Evolutionary conservation across 1,140 invertebrate genomes (phyloP).

Genomic region (Listronotus bonariensis): DNA sequence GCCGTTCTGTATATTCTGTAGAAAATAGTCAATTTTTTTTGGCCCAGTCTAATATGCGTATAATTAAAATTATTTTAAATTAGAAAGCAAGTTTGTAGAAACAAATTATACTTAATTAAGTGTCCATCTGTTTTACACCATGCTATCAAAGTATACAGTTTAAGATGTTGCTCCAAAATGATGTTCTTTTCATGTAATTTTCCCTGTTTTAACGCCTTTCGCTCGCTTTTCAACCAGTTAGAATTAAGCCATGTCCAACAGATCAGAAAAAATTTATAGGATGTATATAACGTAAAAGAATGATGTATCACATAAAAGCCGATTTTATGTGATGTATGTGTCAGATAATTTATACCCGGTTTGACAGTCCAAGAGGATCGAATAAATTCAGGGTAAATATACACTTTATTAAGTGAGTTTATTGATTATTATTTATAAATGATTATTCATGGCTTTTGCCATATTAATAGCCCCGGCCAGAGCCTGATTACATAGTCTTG

Average conservation of each 20-base stretch:
- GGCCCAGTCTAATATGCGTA: too few relatives aligned
- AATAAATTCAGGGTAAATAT: constrained; percentile 1
- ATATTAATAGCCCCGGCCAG: too few relatives aligned
- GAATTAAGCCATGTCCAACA: constrained; percentile 16
- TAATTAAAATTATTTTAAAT: too few relatives aligned
- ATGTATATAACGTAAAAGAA: constrained; percentile 20
- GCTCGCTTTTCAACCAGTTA: constrained; percentile 13
- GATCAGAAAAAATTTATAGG: constrained; percentile 25
- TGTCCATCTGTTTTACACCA: too few relatives aligned
- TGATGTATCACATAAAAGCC: constrained; percentile 19
- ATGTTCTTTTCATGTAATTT: background rate
- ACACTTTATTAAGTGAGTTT: background rate
- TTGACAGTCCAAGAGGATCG: background rate
- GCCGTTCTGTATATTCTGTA: too few relatives aligned
- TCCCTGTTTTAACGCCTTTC: background rate
- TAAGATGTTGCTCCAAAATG: background rate
- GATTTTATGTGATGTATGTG: constrained; percentile 19
- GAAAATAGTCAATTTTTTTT: too few relatives aligned
- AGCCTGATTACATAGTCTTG: too few relatives aligned
- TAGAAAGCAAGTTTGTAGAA: too few relatives aligned
- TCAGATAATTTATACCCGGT: constrained; percentile 11
- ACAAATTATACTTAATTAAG: too few relatives aligned
- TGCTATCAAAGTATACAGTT: too few relatives aligned
- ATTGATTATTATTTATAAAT: too few relatives aligned
- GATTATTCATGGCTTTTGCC: too few relatives aligned